Percentiles rank a stretch among this genome's conserved stretches.
These are phyloP conservation scores for Todus mexicanus DNA, from an alignment of 2,797 vertebrate genomes.

Conservation along the genomic window DNA sequence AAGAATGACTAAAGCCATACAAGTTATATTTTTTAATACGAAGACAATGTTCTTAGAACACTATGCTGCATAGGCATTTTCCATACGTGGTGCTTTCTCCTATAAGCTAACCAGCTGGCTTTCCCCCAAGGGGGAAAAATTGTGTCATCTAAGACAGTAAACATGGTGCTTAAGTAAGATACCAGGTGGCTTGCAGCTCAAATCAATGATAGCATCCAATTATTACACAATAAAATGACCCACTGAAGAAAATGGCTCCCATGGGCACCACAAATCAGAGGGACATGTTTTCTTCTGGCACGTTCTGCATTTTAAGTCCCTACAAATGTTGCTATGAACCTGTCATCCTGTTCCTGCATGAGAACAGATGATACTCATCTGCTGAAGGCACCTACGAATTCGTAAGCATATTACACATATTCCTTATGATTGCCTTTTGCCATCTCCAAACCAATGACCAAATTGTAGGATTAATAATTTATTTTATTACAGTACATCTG, in stretches of 20 bases:
- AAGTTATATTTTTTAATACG: not conserved
- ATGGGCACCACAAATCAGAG: slow-evolving; percentile 71
- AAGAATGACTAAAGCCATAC: not conserved
- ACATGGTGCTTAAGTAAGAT: slow-evolving; percentile 62
- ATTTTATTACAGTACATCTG: not conserved
- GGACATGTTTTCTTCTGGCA: slow-evolving; percentile 66
- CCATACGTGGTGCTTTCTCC: not conserved
- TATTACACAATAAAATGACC: slow-evolving; percentile 80
- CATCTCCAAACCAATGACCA: not conserved
- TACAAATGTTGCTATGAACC: slow-evolving; percentile 47
- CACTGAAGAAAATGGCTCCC: slow-evolving; percentile 74
- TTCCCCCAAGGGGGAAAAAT: not conserved
- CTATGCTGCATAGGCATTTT: not conserved
- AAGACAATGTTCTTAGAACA: not conserved
- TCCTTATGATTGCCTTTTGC: not conserved
- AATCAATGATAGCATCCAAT: slow-evolving; percentile 76
- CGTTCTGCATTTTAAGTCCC: slow-evolving; percentile 65
- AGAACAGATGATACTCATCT: slow-evolving; percentile 33
- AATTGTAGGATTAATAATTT: not conserved
- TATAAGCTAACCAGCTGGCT: not conserved
- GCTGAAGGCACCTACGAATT: not conserved
- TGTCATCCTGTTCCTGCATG: not conserved
- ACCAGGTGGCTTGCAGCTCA: slow-evolving; percentile 75
- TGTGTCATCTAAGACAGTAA: not conserved
- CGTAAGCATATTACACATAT: not conserved